Evolutionary conservation across 2,888 invertebrate genomes (phyloP).

Genomic region (Micoletzkya japonica): DNA sequence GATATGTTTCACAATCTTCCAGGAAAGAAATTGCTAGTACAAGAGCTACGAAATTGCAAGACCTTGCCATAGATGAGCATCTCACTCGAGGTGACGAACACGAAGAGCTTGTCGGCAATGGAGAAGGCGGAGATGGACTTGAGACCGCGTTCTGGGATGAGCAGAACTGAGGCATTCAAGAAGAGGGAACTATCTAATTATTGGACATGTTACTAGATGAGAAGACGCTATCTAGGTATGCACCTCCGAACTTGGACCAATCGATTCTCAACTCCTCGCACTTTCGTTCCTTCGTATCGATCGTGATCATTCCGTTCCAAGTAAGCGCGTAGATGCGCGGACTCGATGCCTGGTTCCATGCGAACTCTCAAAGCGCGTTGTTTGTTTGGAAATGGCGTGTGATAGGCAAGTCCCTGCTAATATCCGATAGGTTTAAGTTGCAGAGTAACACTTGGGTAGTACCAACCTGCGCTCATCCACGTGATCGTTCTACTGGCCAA

Average conservation of each 20-base stretch:
- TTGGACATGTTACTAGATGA: too few species aligned
- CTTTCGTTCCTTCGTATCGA: conserved; percentile 38
- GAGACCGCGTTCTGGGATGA: conserved; percentile 54
- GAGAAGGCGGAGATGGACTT: conserved; percentile 59
- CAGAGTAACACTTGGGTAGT: background rate
- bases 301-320: conserved; percentile 58
- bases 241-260: conserved; percentile 58
- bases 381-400: background rate
- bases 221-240: too few species aligned
- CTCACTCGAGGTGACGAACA: conserved; percentile 54
- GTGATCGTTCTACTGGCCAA: conserved; percentile 56
- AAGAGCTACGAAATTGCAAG: background rate
- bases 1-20: background rate
- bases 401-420: too few species aligned
- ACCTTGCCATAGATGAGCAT: conserved; percentile 54
- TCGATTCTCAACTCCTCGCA: conserved; percentile 59
- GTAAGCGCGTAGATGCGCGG: conserved; percentile 60
- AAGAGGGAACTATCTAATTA: too few species aligned
- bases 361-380: conserved; percentile 43
- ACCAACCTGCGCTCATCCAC: conserved; percentile 48
- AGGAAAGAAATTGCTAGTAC: background rate
- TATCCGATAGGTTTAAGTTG: background rate
- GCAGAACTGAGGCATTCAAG: too few species aligned
- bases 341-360: conserved; percentile 59
- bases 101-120: conserved; percentile 61